Evolutionary conservation across 2,797 vertebrate genomes (phyloP).

Genomic region (Siniperca scherzeri): DNA sequence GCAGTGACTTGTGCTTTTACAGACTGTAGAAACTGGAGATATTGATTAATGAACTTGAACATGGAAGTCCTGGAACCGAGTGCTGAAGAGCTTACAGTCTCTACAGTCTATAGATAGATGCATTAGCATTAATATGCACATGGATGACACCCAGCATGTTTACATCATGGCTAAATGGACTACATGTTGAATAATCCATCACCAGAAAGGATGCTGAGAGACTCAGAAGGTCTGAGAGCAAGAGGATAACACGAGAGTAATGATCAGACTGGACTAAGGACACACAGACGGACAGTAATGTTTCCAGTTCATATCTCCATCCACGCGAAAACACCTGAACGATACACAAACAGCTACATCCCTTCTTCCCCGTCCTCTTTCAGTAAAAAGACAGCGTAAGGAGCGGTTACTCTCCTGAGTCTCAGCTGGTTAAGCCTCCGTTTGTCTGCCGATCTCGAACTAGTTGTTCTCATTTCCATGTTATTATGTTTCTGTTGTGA

Average conservation of each 20-base stretch:
- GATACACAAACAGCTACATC: not conserved
- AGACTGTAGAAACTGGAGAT: not conserved
- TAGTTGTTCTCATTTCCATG: not conserved
- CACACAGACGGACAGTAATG: not conserved
- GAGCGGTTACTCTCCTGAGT: not conserved
- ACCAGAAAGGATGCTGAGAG: not conserved
- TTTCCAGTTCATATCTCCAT: not conserved
- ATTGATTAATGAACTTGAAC: not conserved
- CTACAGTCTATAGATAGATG: conserved; percentile 3
- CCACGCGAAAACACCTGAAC: not conserved
- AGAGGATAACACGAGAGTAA: not conserved
- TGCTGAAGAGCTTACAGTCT: not conserved
- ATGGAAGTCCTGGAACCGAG: not conserved
- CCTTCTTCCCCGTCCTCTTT: not conserved
- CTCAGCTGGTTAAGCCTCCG: not conserved
- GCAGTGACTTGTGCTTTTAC: not conserved
- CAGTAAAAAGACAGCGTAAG: not conserved
- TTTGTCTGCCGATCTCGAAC: not conserved
- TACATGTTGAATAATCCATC: conserved; percentile 52
- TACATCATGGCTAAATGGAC: conserved; percentile 43
- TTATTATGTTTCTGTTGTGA: conserved; percentile 4
- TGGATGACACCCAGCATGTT: conserved; percentile 16
- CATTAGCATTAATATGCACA: conserved; percentile 48
- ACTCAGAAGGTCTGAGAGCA: not conserved
- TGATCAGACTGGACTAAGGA: too few species aligned